Base-by-base conservation (phyloP, 2,113 vertebrate genomes). In the Sorex fumeus region DNA sequence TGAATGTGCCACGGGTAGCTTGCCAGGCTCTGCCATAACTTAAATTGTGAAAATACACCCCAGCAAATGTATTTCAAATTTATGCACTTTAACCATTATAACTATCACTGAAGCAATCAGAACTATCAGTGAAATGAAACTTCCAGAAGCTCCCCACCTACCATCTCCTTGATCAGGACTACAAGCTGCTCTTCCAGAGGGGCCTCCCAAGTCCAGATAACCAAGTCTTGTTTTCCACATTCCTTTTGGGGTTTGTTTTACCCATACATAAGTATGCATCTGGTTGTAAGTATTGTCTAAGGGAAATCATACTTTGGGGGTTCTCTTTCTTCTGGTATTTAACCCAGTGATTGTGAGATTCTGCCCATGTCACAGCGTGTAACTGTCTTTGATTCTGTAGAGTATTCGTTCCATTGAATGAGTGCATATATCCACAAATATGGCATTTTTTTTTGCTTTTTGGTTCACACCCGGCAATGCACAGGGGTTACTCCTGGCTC, bases 201-300 rank as follows among this genome's bases (percentile, higher is more conserved):
- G 72, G 71, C n/a, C 72, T 79, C 13, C 72, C 88, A 79, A 67
- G 12, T 84, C 66, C 36, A 45, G 43, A 88, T 67, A 84, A 91
- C 34, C 50, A 82, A 57, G 36, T 70, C 72, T n/a, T 83, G 76
- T 57, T 87, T 91, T 87, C 36, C 67, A 60, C 4, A 23, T 82
- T 40, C 43, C n/a, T 45, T 69, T 3, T 86, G 40, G 15, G 57
- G 85, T 91, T 69, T 85, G 25, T 90, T 70, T 77, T 71, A 83
- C 18, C 25, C 4, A 1, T 40, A 25, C 4, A 1, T 40, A 23
- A 40, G 32, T 83, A 43, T 53, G 32, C 45, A 40, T 82, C 40
- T 77, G 70, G 50, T 36, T 78, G 60, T 91, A 40, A 78, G 30
- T 87, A 60, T 30, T 71, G 18, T 72, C 60, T 25, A 40, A 84